phyloP scores from a whole-genome alignment of 2,888 invertebrate species.

The Tipula confusa region DNA sequence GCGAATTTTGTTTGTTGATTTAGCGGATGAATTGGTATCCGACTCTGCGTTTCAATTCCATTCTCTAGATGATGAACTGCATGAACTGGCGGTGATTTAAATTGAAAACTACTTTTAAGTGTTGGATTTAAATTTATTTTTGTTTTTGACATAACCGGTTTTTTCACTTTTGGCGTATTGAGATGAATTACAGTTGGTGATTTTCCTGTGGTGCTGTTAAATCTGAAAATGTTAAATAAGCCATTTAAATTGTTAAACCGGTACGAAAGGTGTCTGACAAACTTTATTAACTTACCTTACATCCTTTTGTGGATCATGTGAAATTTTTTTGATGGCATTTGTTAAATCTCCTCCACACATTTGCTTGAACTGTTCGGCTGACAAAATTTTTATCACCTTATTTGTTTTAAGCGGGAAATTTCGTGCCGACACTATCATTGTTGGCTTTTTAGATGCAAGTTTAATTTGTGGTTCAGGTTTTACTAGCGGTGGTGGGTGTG shows the following conservation, averaged over 20 bases:
- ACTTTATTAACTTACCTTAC: neutral
- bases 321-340: slow-evolving; percentile 27
- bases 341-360: slow-evolving; percentile 43
- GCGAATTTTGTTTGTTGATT: neutral
- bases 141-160: slow-evolving; percentile 4
- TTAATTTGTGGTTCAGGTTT: neutral
- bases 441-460: slow-evolving; percentile 5
- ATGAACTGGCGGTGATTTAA: neutral
- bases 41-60: neutral
- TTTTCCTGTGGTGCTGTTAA: neutral
- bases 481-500: neutral
- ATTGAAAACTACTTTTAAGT: slow-evolving; percentile 1
- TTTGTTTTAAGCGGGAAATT: slow-evolving; percentile 33
- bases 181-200: slow-evolving; percentile 21
- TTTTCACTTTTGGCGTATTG: slow-evolving; percentile 4
- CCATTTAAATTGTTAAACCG: neutral
- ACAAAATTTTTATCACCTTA: slow-evolving; percentile 42
- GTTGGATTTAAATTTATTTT: slow-evolving; percentile 28
- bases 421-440: slow-evolving; percentile 32
- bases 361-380: slow-evolving; percentile 47
- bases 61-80: neutral
- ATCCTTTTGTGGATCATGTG: neutral
- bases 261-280: no score
- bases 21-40: neutral
- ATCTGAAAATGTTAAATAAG: no score